A percentile compares a stretch with the other conserved stretches of the same genome.
These are phyloP conservation scores for Xenus cinereus DNA, from an alignment of 2,113 vertebrate genomes.

Conservation along the genomic window DNA sequence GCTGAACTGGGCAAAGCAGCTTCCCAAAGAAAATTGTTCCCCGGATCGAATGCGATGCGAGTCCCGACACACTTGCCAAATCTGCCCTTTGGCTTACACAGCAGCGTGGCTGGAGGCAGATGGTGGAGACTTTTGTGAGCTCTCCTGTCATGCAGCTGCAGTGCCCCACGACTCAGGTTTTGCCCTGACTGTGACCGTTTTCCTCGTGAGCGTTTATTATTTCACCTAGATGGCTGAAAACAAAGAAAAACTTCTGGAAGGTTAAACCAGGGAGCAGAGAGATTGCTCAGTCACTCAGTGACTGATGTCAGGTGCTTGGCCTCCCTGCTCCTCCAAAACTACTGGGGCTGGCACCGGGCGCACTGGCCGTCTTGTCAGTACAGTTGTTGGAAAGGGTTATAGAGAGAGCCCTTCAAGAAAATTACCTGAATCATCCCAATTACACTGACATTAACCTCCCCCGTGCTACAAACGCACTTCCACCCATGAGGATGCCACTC, in stretches of 20 bases:
- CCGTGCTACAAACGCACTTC: neutral
- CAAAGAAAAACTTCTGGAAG: neutral
- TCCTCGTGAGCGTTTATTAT: neutral
- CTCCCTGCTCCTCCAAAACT: neutral
- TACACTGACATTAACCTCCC: neutral
- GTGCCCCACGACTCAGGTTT: neutral
- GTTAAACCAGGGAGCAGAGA: neutral
- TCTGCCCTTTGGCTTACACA: neutral
- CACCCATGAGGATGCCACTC: neutral
- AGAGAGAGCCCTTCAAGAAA: neutral
- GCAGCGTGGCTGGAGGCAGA: neutral
- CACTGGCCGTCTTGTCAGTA: rapidly evolving
- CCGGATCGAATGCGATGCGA: rapidly evolving
- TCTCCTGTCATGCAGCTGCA: rapidly evolving
- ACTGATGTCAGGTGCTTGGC: neutral
- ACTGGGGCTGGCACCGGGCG: neutral
- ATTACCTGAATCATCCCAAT: neutral
- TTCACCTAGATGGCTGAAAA: neutral
- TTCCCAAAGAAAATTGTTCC: neutral
- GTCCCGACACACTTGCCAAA: neutral
- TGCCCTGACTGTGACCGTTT: neutral
- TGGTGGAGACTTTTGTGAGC: rapidly evolving
- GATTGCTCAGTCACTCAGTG: neutral
- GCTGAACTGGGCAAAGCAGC: neutral
- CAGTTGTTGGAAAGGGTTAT: neutral